These are phyloP conservation scores for Orientallactaga bullata DNA, from an alignment of 2,113 vertebrate species.

Conservation along the genomic window DNA sequence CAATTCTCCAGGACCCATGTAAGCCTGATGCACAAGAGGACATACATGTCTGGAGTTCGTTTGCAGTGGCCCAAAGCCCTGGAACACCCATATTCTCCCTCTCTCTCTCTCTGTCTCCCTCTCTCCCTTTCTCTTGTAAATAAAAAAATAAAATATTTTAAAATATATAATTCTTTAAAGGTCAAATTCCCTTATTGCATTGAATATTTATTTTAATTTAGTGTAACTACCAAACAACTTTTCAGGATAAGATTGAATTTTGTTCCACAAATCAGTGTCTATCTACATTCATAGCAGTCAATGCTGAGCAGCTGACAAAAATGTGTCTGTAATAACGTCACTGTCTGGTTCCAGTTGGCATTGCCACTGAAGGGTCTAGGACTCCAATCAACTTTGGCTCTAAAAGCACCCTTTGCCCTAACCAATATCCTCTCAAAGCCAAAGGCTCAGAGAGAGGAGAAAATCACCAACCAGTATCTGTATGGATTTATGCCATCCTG, in stretches of 20 bases:
- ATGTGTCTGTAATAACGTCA: not conserved
- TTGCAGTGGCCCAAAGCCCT: too few relatives aligned
- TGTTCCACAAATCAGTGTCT: not conserved
- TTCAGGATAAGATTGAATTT: not conserved
- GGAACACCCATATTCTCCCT: too few relatives aligned
- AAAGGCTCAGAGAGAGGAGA: not conserved
- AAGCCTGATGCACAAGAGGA: too few relatives aligned
- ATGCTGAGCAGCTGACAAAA: not conserved
- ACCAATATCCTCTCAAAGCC: not conserved
- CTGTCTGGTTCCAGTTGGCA: constrained; percentile 22
- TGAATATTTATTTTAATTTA: constrained; percentile 38
- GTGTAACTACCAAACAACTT: constrained; percentile 17
- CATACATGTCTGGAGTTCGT: too few relatives aligned
- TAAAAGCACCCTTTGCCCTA: not conserved
- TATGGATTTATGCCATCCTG: constrained; percentile 58
- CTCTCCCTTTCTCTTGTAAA: too few relatives aligned
- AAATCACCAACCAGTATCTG: constrained; percentile 49
- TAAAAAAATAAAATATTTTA: not conserved
- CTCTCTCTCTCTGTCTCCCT: too few relatives aligned
- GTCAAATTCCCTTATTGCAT: not conserved
- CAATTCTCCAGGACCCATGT: too few relatives aligned
- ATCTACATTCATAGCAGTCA: not conserved
- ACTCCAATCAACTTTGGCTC: not conserved
- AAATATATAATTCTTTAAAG: constrained; percentile 29
- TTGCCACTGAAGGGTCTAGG: not conserved